Evolutionary conservation across 1,140 invertebrate genomes (phyloP).

Genomic region (Nasonia vitripennis): DNA sequence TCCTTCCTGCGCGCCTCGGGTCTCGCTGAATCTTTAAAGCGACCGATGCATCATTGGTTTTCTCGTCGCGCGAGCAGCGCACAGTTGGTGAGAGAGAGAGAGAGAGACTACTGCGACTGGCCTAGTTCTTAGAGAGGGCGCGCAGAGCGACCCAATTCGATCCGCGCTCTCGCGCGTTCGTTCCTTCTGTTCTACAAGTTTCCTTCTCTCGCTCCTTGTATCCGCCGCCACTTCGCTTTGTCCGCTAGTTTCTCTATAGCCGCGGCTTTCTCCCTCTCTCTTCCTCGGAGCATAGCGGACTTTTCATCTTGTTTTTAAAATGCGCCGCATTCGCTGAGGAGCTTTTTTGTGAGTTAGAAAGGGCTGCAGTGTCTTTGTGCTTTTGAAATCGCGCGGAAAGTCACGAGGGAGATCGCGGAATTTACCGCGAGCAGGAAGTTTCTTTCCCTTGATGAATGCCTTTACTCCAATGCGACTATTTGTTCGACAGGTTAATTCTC

Average conservation of each 20-base stretch:
- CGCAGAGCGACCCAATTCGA: slow-evolving; percentile 22
- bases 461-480: no score
- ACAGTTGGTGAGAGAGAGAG: not conserved
- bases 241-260: not conserved
- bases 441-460: no score
- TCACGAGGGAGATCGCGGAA: no score
- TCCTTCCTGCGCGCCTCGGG: not conserved
- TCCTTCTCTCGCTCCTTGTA: not conserved
- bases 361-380: not conserved
- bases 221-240: not conserved
- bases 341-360: not conserved
- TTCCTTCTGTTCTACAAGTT: slow-evolving; percentile 13
- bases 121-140: slow-evolving; percentile 3
- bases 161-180: not conserved
- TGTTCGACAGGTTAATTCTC: not conserved
- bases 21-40: not conserved
- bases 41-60: not conserved
- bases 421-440: no score
- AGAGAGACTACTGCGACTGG: not conserved
- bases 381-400: not conserved
- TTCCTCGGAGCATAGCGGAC: not conserved
- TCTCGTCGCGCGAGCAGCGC: not conserved
- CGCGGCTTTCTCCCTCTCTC: not conserved
- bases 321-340: not conserved
- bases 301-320: slow-evolving; percentile 39